phyloP scores from a whole-genome alignment of 2,113 vertebrate genomes.

The Elephantulus edwardii region DNA sequence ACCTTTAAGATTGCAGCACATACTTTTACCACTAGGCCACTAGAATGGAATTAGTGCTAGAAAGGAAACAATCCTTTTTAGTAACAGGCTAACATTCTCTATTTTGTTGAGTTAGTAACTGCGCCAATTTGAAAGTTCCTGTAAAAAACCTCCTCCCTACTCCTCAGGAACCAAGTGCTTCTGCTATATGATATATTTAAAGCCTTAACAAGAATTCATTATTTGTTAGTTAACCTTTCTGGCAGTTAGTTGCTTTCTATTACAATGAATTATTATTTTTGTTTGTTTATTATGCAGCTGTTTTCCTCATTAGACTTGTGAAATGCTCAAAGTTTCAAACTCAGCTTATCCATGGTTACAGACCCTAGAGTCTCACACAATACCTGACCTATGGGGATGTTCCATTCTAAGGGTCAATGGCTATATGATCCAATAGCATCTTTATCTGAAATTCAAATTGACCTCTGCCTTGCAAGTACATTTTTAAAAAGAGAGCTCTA shows the following conservation, averaged over 20 bases:
- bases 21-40: no score
- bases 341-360: background rate
- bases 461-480: constrained; percentile 25
- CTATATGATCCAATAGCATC: background rate
- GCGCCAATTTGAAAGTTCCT: background rate
- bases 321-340: background rate
- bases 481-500: constrained; percentile 46
- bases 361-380: background rate
- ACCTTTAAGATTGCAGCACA: no score
- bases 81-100: background rate
- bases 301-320: constrained; percentile 11
- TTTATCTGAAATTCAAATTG: constrained; percentile 51
- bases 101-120: background rate
- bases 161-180: background rate
- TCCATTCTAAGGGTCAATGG: background rate
- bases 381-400: background rate
- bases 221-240: background rate
- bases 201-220: background rate
- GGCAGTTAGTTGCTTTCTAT: background rate
- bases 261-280: background rate
- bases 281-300: background rate
- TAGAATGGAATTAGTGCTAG: no score
- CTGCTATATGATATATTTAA: background rate
- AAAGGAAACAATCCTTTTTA: background rate
- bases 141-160: background rate